Percentiles rank a stretch among this genome's conserved stretches.
Conservation (phyloP, 2,797 vertebrate genomes). For the Meda fulgida region DNA sequence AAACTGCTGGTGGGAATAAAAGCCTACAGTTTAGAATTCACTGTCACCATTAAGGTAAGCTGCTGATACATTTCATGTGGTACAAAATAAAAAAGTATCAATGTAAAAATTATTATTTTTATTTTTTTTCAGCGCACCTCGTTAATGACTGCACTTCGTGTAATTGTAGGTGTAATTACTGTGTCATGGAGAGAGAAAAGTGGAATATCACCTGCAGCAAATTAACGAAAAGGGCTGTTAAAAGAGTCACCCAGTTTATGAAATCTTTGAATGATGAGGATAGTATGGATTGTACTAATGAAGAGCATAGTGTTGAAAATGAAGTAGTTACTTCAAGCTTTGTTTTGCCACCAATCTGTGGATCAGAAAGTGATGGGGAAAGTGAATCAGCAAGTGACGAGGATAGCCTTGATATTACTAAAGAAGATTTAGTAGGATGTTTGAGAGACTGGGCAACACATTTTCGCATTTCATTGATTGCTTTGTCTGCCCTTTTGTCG, state of each 20-base stretch:
- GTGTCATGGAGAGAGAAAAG: not conserved
- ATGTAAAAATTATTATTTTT: too few relatives aligned
- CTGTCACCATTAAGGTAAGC: too few relatives aligned
- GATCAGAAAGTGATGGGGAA: not conserved
- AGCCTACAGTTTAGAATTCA: too few relatives aligned
- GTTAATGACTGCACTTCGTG: too few relatives aligned
- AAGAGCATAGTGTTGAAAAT: not conserved
- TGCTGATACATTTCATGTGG: too few relatives aligned
- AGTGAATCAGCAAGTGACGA: slow-evolving; percentile 6
- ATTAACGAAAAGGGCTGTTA: slow-evolving; percentile 7
- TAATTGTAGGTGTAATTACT: too few relatives aligned
- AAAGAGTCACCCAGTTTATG: not conserved
- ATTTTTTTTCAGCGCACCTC: too few relatives aligned
- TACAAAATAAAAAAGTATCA: too few relatives aligned
- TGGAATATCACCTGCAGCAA: not conserved
- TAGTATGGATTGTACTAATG: not conserved
- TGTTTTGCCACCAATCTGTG: slow-evolving; percentile 1
- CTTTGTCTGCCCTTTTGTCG: slow-evolving; percentile 9
- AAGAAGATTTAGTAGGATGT: not conserved
- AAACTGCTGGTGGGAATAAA: too few relatives aligned
- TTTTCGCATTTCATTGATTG: slow-evolving; percentile 8
- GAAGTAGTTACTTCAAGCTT: not conserved
- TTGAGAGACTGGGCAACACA: not conserved
- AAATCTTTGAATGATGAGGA: slow-evolving; percentile 1
- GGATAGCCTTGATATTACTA: not conserved